Percentiles rank a stretch among this genome's conserved stretches.
These are phyloP conservation scores for Pedicia rivosa DNA, from an alignment of 2,888 invertebrate genomes.

Conservation along the genomic window DNA sequence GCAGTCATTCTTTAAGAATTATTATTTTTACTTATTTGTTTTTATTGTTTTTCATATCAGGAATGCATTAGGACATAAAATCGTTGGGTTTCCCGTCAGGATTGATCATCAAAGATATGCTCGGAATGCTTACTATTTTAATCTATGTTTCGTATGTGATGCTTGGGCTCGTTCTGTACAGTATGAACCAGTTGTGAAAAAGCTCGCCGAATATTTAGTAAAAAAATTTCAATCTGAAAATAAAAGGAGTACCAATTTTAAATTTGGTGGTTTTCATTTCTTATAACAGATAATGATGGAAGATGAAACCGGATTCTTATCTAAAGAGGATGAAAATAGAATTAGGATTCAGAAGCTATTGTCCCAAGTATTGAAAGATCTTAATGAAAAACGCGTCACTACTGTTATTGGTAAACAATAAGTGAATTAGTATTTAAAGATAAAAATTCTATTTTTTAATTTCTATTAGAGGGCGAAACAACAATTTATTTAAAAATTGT, in stretches of 20 bases:
- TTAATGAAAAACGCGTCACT: conserved; percentile 66
- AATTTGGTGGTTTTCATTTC: conserved; percentile 1
- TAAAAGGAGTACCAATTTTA: neutral
- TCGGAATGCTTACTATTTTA: conserved; percentile 89
- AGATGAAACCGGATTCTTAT: conserved; percentile 71
- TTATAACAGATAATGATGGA: conserved; percentile 56
- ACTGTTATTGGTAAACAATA: conserved; percentile 44
- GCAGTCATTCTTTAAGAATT: neutral
- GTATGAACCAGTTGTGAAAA: conserved; percentile 88
- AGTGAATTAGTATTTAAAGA: neutral
- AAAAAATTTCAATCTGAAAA: conserved; percentile 16
- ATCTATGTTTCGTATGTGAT: conserved; percentile 87
- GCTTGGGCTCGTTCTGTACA: conserved; percentile 77
- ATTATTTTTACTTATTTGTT: conserved; percentile 4
- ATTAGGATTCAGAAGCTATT: conserved; percentile 57
- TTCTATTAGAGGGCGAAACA: conserved; percentile 59
- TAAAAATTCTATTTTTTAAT: conserved; percentile 4
- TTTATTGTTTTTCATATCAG: conserved; percentile 18
- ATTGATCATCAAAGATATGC: conserved; percentile 81
- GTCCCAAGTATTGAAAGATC: conserved; percentile 58
- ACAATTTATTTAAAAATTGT: conserved; percentile 83
- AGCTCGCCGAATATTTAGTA: conserved; percentile 81
- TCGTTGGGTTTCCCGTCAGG: conserved; percentile 81
- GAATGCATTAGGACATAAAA: conserved; percentile 61
- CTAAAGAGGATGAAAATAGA: conserved; percentile 45